Percentiles rank a stretch among this genome's conserved stretches.
phyloP scores from a whole-genome alignment of 2,797 vertebrate genomes.

The Acipenser transmontanus region DNA sequence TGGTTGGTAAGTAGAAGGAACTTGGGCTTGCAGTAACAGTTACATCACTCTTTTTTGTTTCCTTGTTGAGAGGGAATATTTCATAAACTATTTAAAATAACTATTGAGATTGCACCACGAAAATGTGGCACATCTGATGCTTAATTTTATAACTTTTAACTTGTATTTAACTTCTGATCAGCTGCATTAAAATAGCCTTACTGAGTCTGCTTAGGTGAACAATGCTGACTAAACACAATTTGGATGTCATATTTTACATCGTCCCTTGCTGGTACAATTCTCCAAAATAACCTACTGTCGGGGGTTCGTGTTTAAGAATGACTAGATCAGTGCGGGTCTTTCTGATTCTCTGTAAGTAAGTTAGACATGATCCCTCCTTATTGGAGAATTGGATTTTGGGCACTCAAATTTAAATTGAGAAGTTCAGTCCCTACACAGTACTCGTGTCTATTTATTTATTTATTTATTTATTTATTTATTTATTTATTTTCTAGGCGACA shows the following conservation, averaged over 20 bases:
- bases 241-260: no score
- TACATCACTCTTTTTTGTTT: not conserved
- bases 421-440: not conserved
- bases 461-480: not conserved
- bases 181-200: not conserved
- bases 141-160: not conserved
- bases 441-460: not conserved
- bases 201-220: no score
- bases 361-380: not conserved
- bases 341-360: not conserved
- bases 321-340: no score
- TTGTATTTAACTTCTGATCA: slow-evolving; percentile 1
- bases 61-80: not conserved
- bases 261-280: no score
- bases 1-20: slow-evolving; percentile 77
- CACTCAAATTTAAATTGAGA: no score
- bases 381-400: not conserved
- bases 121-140: not conserved
- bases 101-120: not conserved
- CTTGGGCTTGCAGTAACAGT: no score
- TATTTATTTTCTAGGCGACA: slow-evolving; percentile 70
- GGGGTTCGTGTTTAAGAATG: no score
- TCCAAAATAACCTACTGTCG: no score
- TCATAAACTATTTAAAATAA: not conserved
- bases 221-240: no score